Base-by-base conservation (phyloP, 2,113 vertebrate species). In the Corydoras sp. region DNA sequence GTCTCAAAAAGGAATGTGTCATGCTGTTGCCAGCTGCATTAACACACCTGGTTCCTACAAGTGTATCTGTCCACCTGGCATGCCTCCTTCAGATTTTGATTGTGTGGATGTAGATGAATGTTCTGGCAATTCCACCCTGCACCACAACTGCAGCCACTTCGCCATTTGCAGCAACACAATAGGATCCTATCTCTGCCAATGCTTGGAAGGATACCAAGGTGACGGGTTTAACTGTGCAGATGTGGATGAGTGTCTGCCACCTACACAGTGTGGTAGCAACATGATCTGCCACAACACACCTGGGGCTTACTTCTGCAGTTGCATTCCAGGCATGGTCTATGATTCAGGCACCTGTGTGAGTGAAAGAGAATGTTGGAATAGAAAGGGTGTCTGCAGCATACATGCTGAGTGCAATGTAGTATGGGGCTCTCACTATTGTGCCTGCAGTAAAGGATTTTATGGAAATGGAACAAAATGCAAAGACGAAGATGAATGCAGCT, bases 51-150 rank as follows among this genome's bases (percentile, higher is more conserved):
- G 91, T 68, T 82, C 83, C 71, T 90, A 86, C 85, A 56, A 59
- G 73, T 92, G 91, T 76, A 70, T 75, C 65, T 92, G 91, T 71
- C 88, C 86, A 8, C 56, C 65, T 50, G 90, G 91, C 62, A 88
- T 80, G 76, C 65, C 73, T 15, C 90, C 89, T 58, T 80, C 85
- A 71, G 91, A 90, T 69, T 87, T 84, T 82, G 73, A 89, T 58
- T 92, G 91, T 81, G 76, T 69, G 62, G 91, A 92, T 79, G 82
- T 91, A 68, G 84, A 92, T 12, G 91, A 92, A 73, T 92, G 91
- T 48, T 77, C 81, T 30, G 58, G 74, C 31, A 86, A 83, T 71
- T 81, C 87, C 13, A 71, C 65, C 24, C 62, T 79, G 15, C 77
- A 77, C 0, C 80, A 84, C 78, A 85, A 86, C 82, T 92, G 91